A percentile compares a stretch with the other conserved stretches of the same genome.
These are phyloP conservation scores for Andrena marginata DNA, from an alignment of 2,888 invertebrate species.

Conservation along the genomic window DNA sequence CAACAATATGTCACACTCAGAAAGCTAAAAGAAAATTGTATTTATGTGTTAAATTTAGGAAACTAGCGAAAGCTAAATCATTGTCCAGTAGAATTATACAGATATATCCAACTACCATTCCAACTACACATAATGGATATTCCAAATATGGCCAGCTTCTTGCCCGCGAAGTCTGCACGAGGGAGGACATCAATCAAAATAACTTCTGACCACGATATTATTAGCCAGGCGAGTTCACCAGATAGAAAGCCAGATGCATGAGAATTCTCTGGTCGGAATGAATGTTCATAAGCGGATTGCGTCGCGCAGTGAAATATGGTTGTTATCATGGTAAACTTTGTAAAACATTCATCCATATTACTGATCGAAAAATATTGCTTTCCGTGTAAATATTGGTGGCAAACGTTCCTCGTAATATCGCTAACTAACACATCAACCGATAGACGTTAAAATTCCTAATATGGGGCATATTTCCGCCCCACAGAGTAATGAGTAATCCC, in stretches of 20 bases:
- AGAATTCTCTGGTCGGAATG: constrained; percentile 24
- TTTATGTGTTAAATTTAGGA: not conserved
- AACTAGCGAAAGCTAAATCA: not conserved
- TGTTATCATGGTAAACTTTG: constrained; percentile 46
- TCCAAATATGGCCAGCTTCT: not conserved
- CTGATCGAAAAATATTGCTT: constrained; percentile 48
- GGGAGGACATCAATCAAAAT: constrained; percentile 3
- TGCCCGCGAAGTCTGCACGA: not conserved
- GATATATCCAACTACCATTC: not conserved
- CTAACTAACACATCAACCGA: constrained; percentile 3
- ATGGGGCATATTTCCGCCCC: constrained; percentile 27
- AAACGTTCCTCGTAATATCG: constrained; percentile 32
- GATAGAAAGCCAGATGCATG: constrained; percentile 12
- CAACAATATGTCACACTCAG: not conserved
- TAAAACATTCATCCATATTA: constrained; percentile 44
- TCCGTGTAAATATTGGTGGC: constrained; percentile 49
- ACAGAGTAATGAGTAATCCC: constrained; percentile 25
- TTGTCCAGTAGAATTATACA: not conserved
- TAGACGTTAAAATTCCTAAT: constrained; percentile 39
- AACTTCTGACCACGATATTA: not conserved
- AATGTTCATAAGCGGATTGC: constrained; percentile 59
- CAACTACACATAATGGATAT: not conserved
- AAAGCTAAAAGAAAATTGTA: not conserved
- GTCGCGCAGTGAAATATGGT: constrained; percentile 51
- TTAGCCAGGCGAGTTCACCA: constrained; percentile 1